Conservation (phyloP, 2,113 vertebrate species). For the Tragelaphus strepsiceros region DNA sequence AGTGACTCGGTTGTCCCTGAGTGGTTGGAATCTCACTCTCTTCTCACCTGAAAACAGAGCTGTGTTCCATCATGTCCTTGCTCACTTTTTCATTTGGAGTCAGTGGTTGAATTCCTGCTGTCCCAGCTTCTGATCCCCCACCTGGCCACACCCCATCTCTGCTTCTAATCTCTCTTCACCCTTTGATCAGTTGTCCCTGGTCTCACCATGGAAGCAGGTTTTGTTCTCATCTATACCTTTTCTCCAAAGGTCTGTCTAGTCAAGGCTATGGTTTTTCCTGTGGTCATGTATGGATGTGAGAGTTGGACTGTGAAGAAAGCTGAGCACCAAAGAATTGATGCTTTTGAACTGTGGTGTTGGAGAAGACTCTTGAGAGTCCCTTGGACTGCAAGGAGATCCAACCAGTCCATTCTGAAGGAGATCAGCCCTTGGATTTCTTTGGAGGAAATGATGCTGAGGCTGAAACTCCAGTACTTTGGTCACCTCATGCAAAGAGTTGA, state of each 20-base stretch:
- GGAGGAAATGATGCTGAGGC: too few relatives aligned
- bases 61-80: background rate
- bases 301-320: too few relatives aligned
- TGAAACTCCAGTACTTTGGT: too few relatives aligned
- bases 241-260: background rate
- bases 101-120: background rate
- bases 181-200: background rate
- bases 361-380: too few relatives aligned
- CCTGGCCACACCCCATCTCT: background rate
- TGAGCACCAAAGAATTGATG: too few relatives aligned
- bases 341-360: too few relatives aligned
- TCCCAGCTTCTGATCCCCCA: background rate
- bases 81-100: background rate
- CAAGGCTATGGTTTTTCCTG: too few relatives aligned
- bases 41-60: background rate
- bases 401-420: too few relatives aligned
- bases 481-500: too few relatives aligned
- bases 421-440: too few relatives aligned
- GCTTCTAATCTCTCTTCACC: background rate
- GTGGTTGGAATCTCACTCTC: background rate
- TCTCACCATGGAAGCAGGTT: background rate
- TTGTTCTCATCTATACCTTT: background rate
- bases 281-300: too few relatives aligned
- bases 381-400: too few relatives aligned
- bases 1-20: background rate